Base-by-base conservation (phyloP, 2,797 vertebrate species). In the Enteromius afrohamiltoni region DNA sequence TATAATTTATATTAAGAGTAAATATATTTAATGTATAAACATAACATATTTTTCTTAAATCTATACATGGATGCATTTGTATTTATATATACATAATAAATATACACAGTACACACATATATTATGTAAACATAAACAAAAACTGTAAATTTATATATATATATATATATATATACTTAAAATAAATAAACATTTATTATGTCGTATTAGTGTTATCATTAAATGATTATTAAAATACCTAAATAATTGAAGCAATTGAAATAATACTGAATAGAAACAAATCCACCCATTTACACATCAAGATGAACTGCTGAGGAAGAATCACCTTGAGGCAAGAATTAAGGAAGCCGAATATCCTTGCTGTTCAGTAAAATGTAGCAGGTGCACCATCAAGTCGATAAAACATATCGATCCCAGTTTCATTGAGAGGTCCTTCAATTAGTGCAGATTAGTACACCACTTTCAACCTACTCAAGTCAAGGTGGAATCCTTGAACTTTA, bases 401-500 rank as follows among this genome's bases (percentile, higher is more conserved):
- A 55, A 55, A 58, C 2, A 0, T 23, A 83, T 83, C 23, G 81
- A 83, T 83, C 81, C 19, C n/a, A 10, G 47, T 55, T 76, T 76
- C 73, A 76, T 45, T 53, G 62, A 55, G 62, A 83, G 81, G 81
- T 53, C 29, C 73, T 76, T 75, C 71, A 83, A 67, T 76, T 76
- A 80, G 67, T 5, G 37, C 65, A 69, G 67, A 80, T 71, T 80
- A 68, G 26, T 6, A 47, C 60, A 76, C 34, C 62, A 11, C 60
- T 67, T 40, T 65, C 58, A 82, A 65, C 58, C 80, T 45, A 14
- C 62, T 76, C 80, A 37, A 76, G 60, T 67, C 62, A 83, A 76
- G 62, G 80, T 82, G 45, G 47, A 77, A 76, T 83, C 81, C 73
- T 83, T 68, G 71, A 82, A 76, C 58, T 77, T 64, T 64, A 65